These are phyloP conservation scores for Oryzias curvinotus DNA, from an alignment of 2,113 vertebrate genomes.

Conservation along the genomic window DNA sequence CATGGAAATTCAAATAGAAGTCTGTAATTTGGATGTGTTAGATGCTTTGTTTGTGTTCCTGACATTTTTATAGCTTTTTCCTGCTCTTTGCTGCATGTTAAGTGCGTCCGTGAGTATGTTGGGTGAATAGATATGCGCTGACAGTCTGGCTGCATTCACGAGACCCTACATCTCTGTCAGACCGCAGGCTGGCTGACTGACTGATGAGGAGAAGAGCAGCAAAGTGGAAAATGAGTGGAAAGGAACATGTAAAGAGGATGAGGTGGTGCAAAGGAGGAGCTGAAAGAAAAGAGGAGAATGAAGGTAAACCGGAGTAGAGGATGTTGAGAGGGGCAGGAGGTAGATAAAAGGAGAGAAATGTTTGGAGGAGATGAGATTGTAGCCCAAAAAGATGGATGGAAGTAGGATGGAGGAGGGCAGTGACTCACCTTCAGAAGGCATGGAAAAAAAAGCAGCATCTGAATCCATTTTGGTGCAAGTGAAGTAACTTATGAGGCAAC, in stretches of 20 bases:
- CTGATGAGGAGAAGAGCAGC: constrained; percentile 55
- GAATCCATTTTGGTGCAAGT: constrained; percentile 29
- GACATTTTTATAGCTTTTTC: background rate
- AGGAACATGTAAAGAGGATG: constrained; percentile 15
- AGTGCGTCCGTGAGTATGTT: constrained; percentile 40
- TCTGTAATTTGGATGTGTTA: constrained; percentile 3
- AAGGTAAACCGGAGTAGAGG: constrained; percentile 13
- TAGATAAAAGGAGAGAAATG: background rate
- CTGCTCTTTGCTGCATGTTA: constrained; percentile 34
- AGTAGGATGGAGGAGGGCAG: background rate
- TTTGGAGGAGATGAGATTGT: constrained; percentile 16
- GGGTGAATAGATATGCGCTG: constrained; percentile 54
- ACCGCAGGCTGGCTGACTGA: constrained; percentile 50
- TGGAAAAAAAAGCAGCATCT: background rate
- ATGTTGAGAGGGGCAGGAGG: constrained; percentile 3
- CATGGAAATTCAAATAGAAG: constrained; percentile 33
- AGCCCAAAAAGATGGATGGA: constrained; percentile 6
- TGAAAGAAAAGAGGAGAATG: constrained; percentile 9
- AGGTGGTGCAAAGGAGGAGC: constrained; percentile 11
- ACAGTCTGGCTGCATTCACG: constrained; percentile 63
- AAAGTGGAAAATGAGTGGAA: constrained; percentile 52
- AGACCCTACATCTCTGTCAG: constrained; percentile 49
- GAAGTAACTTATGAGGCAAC: constrained; percentile 17
- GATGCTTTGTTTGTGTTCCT: constrained; percentile 7
- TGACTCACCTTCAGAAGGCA: constrained; percentile 21